Evolutionary conservation across 1,140 invertebrate species (phyloP).

Genomic region (Drosophila orosa): DNA sequence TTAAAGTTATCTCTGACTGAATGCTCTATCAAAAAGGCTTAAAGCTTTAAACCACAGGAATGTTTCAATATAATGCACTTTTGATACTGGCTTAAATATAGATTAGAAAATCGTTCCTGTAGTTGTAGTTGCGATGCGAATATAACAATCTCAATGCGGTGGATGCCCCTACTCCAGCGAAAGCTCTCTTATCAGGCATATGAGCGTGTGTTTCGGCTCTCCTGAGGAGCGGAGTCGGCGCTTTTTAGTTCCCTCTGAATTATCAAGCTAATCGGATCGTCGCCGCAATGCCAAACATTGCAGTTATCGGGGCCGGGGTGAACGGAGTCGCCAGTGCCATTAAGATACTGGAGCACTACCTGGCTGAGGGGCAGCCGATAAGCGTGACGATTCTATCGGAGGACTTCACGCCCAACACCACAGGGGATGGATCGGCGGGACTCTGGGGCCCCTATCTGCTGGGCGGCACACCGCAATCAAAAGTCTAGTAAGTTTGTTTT

Average conservation of each 20-base stretch:
- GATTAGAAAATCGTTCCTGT: not conserved
- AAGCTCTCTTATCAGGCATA: conserved; percentile 23
- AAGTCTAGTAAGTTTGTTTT: conserved; percentile 86
- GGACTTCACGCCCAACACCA: conserved; percentile 89
- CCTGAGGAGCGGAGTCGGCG: not conserved
- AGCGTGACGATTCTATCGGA: conserved; percentile 88
- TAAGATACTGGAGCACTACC: conserved; percentile 73
- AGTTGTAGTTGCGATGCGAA: not conserved
- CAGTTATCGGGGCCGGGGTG: conserved; percentile 81
- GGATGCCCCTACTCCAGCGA: not conserved
- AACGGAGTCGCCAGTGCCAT: conserved; percentile 82
- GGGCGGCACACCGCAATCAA: conserved; percentile 86
- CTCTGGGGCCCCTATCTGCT: conserved; percentile 90
- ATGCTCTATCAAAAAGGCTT: not conserved
- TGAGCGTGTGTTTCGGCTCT: not conserved
- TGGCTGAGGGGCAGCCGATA: conserved; percentile 25
- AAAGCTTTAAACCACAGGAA: not conserved
- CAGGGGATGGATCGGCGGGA: conserved; percentile 91
- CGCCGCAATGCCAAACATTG: conserved; percentile 66
- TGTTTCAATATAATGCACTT: not conserved
- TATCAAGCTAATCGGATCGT: conserved; percentile 16
- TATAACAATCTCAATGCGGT: not conserved
- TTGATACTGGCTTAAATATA: not conserved
- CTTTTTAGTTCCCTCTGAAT: conserved; percentile 10
- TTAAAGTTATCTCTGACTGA: not conserved